Percentiles rank a stretch among this genome's conserved stretches.
Evolutionary conservation across 2,113 vertebrate species (phyloP).

Genomic region (Corvus moneduloides): DNA sequence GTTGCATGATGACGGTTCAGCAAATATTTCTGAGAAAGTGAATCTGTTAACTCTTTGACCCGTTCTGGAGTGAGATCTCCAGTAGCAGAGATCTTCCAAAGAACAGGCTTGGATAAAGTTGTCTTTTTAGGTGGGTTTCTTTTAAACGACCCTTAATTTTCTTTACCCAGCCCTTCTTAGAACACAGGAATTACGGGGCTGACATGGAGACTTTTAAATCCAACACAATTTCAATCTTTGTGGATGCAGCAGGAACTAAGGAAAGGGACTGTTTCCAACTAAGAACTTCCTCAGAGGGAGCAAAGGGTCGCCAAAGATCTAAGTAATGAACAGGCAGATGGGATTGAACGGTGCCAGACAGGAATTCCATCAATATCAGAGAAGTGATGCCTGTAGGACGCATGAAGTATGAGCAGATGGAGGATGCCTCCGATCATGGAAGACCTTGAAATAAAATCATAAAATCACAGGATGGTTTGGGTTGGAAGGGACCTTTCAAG

Average conservation of each 20-base stretch:
- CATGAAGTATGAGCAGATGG: rapidly evolving
- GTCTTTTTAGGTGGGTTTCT: neutral
- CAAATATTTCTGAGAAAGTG: neutral
- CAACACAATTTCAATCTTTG: neutral
- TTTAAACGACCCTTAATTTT: neutral
- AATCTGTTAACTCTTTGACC: neutral
- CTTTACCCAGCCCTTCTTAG: neutral
- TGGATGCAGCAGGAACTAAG: neutral
- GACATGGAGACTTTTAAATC: neutral
- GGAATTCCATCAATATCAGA: neutral
- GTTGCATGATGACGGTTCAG: neutral
- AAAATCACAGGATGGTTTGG: neutral
- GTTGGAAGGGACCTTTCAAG: neutral
- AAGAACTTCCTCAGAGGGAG: neutral
- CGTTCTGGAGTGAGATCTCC: neutral
- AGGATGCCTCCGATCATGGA: neutral
- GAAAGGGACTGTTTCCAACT: neutral
- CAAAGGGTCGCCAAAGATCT: neutral
- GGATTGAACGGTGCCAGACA: neutral
- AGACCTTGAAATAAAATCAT: neutral
- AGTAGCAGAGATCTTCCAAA: neutral
- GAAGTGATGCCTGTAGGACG: neutral
- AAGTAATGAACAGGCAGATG: neutral
- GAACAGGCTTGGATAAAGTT: neutral
- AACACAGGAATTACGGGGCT: neutral